Conservation (phyloP, 2,888 invertebrate species). For the Caenorhabditis auriculariae region DNA sequence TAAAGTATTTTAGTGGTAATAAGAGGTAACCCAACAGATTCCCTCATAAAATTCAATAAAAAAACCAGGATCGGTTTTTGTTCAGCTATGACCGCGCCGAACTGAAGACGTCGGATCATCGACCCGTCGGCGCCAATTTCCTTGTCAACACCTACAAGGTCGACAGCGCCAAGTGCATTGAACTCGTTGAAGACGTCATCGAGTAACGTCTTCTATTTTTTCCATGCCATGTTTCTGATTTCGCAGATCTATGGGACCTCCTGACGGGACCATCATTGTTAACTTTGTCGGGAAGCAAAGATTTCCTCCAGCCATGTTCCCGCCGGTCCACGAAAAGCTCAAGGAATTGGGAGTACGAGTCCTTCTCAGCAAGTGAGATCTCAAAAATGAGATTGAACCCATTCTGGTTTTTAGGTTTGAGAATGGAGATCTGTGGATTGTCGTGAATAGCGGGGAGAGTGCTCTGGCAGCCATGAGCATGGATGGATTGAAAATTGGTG, state of each 20-base stretch:
- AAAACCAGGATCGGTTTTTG: too few relatives aligned
- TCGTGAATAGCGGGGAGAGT: constrained; percentile 85
- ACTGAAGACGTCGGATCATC: constrained; percentile 70
- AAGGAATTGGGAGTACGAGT: constrained; percentile 49
- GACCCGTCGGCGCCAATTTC: constrained; percentile 88
- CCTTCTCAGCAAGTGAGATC: constrained; percentile 55
- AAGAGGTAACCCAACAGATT: too few relatives aligned
- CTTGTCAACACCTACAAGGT: constrained; percentile 84
- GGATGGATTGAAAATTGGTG: constrained; percentile 58
- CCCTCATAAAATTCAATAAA: too few relatives aligned
- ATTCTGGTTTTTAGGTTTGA: constrained; percentile 71
- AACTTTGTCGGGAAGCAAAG: constrained; percentile 54
- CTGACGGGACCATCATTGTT: constrained; percentile 88
- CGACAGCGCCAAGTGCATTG: constrained; percentile 76
- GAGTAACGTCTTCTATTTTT: constrained; percentile 22
- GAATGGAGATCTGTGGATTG: constrained; percentile 84
- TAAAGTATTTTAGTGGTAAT: too few relatives aligned
- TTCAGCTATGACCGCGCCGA: constrained; percentile 89
- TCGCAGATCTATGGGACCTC: constrained; percentile 76
- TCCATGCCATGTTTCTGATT: neutral
- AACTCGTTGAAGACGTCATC: constrained; percentile 74
- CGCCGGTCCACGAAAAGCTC: constrained; percentile 49
- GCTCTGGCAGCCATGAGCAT: constrained; percentile 72
- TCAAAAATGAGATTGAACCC: neutral
- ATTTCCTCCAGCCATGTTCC: constrained; percentile 49